phyloP scores from a whole-genome alignment of 1,140 invertebrate species.

The Propsilocerus akamusi region DNA sequence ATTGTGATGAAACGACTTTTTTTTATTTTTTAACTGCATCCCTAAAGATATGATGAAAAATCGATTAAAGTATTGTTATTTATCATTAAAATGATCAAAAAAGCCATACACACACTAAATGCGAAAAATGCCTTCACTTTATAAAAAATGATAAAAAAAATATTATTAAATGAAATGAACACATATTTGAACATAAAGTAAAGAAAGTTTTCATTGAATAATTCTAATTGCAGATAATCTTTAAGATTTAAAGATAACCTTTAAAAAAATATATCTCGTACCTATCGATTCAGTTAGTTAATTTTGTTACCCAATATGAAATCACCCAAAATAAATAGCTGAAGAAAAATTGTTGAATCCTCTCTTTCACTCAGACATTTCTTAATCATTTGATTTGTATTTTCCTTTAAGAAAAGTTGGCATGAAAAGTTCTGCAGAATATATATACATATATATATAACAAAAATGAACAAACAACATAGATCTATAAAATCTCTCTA shows the following conservation, averaged over 20 bases:
- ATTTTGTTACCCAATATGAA: not conserved
- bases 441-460: too few relatives aligned
- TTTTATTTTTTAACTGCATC: too few relatives aligned
- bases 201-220: not conserved
- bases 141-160: not conserved
- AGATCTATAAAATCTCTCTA: not conserved
- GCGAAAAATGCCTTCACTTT: conserved; percentile 4
- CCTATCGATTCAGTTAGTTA: not conserved
- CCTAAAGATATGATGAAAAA: too few relatives aligned
- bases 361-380: not conserved
- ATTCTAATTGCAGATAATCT: not conserved
- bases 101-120: not conserved
- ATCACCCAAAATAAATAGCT: not conserved
- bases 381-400: too few relatives aligned
- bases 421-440: not conserved
- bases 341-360: not conserved
- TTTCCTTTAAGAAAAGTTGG: not conserved
- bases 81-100: not conserved
- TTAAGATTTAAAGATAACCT: not conserved
- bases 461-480: too few relatives aligned
- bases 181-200: not conserved
- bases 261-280: not conserved
- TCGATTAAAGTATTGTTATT: not conserved
- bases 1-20: not conserved
- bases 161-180: not conserved